Evolutionary conservation across 1,140 invertebrate species (phyloP), one percentile per base, ranked within the genome.

Genomic region (Hylaeus volcanicus): DNA sequence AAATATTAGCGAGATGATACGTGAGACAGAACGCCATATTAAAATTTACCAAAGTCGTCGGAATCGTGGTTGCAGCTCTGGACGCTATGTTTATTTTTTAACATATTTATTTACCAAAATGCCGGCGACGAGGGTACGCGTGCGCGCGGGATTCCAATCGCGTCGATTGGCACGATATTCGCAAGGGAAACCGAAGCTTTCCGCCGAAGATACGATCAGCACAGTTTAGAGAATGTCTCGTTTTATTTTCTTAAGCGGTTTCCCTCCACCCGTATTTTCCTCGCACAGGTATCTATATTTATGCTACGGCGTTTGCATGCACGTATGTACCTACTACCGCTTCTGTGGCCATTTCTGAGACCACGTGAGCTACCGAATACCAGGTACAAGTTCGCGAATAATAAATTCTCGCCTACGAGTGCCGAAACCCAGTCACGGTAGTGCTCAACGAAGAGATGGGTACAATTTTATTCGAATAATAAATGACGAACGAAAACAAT

Each of bases 81-180:
- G 63, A 26, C 26, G 11, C 15, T 37, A 26, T 79, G 77, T 72
- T 83, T 74, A 81, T 76, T 48, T 84, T 72, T 64, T 39, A 81
- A 75, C n/a, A 64, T 70, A 83, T 86, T 86, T 86, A 86, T 83
- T 86, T 83, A 79, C 61, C 43, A 14, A 48, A 53, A 63, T 56
- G 80, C 26, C 74, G 48, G 70, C 65, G 60, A 66, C 51, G 39
- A 3, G 41, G 0, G 15, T 8, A 48, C 74, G 53, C 51, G 68
- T 41, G 39, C 53, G n/a, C 56, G 45, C 15, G 43, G 56, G 72
- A 80, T 79, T 85, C 12, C 55, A 3, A 12, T 37, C 53, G 12
- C 55, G 3, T 41, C 45, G 15, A 51, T 53, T 2, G 1, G 11
- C n/a, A 11, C 41, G 65, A 80, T 72, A 82, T 69, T 71, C 60